phyloP scores from a whole-genome alignment of 1,140 invertebrate species.

The Drosophila seguyi region DNA sequence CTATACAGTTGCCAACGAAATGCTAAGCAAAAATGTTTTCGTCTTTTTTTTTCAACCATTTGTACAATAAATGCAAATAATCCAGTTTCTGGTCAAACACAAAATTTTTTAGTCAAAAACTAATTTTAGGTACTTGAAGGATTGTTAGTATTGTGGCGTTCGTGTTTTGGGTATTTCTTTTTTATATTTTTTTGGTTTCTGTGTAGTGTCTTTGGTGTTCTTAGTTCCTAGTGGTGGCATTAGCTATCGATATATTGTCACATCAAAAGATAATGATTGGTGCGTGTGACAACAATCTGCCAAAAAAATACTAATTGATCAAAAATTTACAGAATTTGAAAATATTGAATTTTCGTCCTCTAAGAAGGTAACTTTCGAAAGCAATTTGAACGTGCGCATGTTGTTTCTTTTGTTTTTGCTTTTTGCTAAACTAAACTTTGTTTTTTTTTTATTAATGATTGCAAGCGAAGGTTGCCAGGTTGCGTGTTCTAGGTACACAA shows the following conservation, averaged over 20 bases:
- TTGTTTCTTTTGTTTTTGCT: constrained; percentile 4
- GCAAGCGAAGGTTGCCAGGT: constrained; percentile 23
- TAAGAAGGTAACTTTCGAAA: constrained; percentile 32
- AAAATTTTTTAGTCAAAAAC: constrained; percentile 28
- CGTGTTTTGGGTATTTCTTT: constrained; percentile 21
- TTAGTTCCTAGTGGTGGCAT: constrained; percentile 28
- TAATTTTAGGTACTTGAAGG: constrained; percentile 26
- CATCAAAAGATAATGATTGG: constrained; percentile 62
- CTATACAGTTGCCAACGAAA: constrained; percentile 40
- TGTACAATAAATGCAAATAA: constrained; percentile 66
- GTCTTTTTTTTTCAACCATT: constrained; percentile 38
- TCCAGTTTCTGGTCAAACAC: constrained; percentile 21
- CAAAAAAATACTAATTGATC: constrained; percentile 40
- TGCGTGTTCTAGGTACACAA: constrained; percentile 25
- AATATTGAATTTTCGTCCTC: constrained; percentile 31
- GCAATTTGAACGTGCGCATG: constrained; percentile 23
- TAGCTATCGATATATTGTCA: constrained; percentile 44
- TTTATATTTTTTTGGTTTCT: no score
- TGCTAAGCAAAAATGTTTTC: constrained; percentile 57
- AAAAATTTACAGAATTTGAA: constrained; percentile 33
- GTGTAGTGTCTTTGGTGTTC: constrained; percentile 19
- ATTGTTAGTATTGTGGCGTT: constrained; percentile 21
- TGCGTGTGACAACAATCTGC: constrained; percentile 33
- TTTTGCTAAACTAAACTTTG: constrained; percentile 32
- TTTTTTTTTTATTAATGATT: constrained; percentile 12